Percentiles rank a stretch among this genome's conserved stretches.
Evolutionary conservation across 1,140 invertebrate species (phyloP).

Genomic region (Mamestra configurata): DNA sequence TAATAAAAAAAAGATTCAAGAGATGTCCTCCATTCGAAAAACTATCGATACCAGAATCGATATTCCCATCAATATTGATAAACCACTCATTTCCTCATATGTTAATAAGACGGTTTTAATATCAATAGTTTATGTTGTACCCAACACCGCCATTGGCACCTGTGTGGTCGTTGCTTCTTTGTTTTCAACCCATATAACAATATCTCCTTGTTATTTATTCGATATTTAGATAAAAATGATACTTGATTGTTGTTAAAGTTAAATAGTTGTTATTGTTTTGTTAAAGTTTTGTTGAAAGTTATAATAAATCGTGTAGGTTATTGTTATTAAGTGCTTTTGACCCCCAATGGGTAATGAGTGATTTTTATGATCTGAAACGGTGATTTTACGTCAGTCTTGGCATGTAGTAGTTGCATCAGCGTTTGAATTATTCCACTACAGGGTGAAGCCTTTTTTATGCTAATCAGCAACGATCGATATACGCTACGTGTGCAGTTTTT

Average conservation of each 20-base stretch:
- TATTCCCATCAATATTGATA: slow-evolving; percentile 17
- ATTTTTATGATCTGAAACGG: not conserved
- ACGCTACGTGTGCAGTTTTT: too few species aligned
- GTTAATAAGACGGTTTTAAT: slow-evolving; percentile 46
- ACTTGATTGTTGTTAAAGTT: slow-evolving; percentile 29
- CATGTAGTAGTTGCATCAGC: not conserved
- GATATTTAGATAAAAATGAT: slow-evolving; percentile 14
- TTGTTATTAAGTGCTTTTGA: slow-evolving; percentile 21
- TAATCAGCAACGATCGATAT: too few species aligned
- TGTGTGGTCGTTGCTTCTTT: slow-evolving; percentile 41
- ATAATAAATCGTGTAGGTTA: slow-evolving; percentile 7
- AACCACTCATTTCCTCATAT: slow-evolving; percentile 21
- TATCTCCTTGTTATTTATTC: slow-evolving; percentile 30
- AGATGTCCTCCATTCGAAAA: not conserved
- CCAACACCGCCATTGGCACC: slow-evolving; percentile 12
- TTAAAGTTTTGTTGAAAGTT: slow-evolving; percentile 38
- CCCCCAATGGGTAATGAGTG: not conserved
- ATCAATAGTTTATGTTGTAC: slow-evolving; percentile 35
- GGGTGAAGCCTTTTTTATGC: not conserved
- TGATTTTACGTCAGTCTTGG: not conserved
- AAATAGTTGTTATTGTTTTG: slow-evolving; percentile 16
- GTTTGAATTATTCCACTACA: not conserved
- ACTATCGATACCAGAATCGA: not conserved
- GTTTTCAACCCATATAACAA: slow-evolving; percentile 28
- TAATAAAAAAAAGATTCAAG: too few species aligned